Evolutionary conservation across 2,888 invertebrate genomes (phyloP).

Genomic region (Hermaeophaga mercurialis): DNA sequence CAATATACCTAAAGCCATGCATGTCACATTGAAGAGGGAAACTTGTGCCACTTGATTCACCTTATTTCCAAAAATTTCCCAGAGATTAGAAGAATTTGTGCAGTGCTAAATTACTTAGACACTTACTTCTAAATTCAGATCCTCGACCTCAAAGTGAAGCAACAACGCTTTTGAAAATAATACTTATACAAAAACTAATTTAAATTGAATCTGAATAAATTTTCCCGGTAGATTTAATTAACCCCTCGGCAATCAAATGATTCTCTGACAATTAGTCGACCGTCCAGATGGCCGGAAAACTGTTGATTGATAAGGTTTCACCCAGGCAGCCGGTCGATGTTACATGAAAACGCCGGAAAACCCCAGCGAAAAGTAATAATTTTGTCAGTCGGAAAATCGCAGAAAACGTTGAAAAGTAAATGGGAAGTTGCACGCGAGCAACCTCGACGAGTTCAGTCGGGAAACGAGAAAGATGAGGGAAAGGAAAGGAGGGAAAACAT

Average conservation of each 20-base stretch:
- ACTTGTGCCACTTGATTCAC: too few relatives aligned
- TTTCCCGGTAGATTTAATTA: conserved; percentile 7
- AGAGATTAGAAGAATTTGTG: too few relatives aligned
- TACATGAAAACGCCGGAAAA: conserved; percentile 21
- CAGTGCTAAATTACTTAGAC: too few relatives aligned
- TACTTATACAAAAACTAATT: too few relatives aligned
- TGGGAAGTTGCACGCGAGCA: conserved; percentile 17
- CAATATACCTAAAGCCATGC: too few relatives aligned
- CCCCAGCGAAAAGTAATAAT: conserved; percentile 6
- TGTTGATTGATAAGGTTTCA: conserved; percentile 22
- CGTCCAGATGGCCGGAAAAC: conserved; percentile 20
- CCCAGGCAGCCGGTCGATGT: conserved; percentile 7
- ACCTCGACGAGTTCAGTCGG: neutral
- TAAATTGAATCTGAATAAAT: conserved; percentile 1
- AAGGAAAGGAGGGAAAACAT: conserved; percentile 3
- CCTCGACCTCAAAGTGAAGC: too few relatives aligned
- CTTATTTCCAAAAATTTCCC: too few relatives aligned
- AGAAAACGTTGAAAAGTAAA: conserved; percentile 21
- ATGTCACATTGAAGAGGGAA: too few relatives aligned
- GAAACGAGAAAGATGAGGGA: neutral
- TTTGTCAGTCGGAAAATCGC: conserved; percentile 18
- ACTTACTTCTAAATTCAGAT: too few relatives aligned
- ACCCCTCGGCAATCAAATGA: conserved; percentile 1
- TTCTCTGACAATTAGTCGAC: conserved; percentile 16
- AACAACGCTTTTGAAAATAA: too few relatives aligned